Conservation (phyloP, 2,113 vertebrate species). For the Galbula dea region DNA sequence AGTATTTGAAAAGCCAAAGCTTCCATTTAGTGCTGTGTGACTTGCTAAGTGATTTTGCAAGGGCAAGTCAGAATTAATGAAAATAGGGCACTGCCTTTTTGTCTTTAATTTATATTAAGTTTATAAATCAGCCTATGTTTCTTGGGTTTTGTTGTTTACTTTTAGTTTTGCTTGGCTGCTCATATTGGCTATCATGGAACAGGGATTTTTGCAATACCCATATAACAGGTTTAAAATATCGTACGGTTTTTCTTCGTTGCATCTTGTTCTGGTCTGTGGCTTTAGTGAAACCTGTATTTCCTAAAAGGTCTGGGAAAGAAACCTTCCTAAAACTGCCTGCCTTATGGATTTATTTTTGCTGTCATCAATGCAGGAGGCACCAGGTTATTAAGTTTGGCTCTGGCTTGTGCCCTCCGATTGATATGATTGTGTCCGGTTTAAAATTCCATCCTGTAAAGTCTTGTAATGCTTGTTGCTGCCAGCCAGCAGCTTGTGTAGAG, state of each 20-base stretch:
- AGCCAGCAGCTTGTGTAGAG: neutral
- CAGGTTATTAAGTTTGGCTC: slow-evolving; percentile 53
- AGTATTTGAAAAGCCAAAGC: neutral
- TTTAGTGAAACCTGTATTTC: neutral
- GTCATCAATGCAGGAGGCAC: slow-evolving; percentile 7
- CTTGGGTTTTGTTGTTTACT: neutral
- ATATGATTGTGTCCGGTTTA: slow-evolving; percentile 41
- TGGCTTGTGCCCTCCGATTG: slow-evolving; percentile 29
- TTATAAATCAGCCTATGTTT: neutral
- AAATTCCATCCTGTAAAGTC: slow-evolving; percentile 55
- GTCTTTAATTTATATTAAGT: neutral
- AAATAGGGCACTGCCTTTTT: neutral
- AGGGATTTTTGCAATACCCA: neutral
- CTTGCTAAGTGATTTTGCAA: neutral
- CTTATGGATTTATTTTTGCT: slow-evolving; percentile 55
- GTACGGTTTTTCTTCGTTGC: neutral
- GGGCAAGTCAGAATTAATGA: neutral
- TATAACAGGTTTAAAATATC: neutral
- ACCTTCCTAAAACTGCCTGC: neutral
- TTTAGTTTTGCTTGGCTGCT: neutral
- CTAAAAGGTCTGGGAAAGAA: neutral
- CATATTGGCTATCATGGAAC: neutral
- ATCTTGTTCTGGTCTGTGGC: neutral
- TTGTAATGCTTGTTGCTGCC: slow-evolving; percentile 29
- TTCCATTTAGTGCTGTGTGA: neutral